Conservation (phyloP, 2,113 vertebrate species). For the Trachemys scripta region DNA sequence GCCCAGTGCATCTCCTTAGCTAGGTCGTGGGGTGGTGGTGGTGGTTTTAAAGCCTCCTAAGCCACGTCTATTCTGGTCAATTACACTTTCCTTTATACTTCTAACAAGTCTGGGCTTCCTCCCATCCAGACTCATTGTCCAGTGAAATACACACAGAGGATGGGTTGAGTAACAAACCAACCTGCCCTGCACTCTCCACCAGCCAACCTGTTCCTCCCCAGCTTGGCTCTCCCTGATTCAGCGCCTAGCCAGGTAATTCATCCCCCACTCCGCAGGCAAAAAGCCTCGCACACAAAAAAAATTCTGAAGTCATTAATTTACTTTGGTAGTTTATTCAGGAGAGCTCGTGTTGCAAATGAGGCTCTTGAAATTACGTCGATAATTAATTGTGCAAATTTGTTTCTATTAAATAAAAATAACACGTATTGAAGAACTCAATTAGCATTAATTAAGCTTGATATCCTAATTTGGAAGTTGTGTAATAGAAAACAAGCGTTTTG, state of each 20-base stretch:
- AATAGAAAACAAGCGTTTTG: conserved; percentile 98
- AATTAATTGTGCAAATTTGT: conserved; percentile 99
- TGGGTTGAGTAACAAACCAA: no score
- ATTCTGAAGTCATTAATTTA: conserved; percentile 82
- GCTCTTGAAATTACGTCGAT: conserved; percentile 97
- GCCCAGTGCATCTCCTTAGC: background rate
- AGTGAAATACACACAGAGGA: background rate
- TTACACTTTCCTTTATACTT: background rate
- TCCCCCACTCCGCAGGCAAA: background rate
- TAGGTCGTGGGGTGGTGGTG: background rate
- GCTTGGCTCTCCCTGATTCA: background rate
- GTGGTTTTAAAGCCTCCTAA: background rate
- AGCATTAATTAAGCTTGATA: conserved; percentile 99
- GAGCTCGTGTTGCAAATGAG: conserved; percentile 92
- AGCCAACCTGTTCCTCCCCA: background rate
- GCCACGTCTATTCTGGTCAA: background rate
- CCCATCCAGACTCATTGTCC: background rate
- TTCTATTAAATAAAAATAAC: conserved; percentile 99
- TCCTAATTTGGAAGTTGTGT: conserved; percentile 99
- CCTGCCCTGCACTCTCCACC: background rate
- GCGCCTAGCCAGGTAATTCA: background rate
- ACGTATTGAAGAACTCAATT: conserved; percentile 99
- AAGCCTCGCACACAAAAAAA: background rate
- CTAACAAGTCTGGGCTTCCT: background rate
- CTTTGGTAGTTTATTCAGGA: conserved; percentile 83